Evolutionary conservation across 2,888 invertebrate genomes (phyloP).

Genomic region (Synergus itoensis): DNA sequence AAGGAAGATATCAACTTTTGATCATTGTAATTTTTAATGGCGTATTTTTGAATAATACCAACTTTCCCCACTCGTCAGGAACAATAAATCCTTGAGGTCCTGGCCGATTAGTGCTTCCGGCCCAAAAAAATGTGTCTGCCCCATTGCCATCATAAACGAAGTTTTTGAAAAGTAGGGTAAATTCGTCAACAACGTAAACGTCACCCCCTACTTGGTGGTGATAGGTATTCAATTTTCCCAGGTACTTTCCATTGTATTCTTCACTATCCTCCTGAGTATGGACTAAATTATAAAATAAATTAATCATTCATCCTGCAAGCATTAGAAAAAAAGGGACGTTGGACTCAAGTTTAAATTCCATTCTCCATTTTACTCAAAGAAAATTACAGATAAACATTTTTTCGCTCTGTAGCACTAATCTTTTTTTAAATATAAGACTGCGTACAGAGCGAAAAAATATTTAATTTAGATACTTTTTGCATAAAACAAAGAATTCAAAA

Average conservation of each 20-base stretch:
- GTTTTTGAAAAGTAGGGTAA: constrained; percentile 87
- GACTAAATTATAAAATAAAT: constrained; percentile 48
- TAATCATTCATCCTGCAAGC: background rate
- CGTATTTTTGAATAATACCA: constrained; percentile 67
- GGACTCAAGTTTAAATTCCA: no score
- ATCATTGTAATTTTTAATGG: background rate
- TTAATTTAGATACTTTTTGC: no score
- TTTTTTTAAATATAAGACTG: no score
- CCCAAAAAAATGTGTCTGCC: constrained; percentile 96
- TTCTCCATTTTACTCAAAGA: no score
- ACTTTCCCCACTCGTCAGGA: constrained; percentile 93
- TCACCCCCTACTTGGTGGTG: constrained; percentile 95
- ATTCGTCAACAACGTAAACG: constrained; percentile 93
- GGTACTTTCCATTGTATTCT: constrained; percentile 88
- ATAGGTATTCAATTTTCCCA: constrained; percentile 93
- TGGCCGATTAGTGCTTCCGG: constrained; percentile 91
- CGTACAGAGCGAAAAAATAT: no score
- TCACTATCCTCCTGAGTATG: constrained; percentile 82
- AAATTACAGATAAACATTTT: no score
- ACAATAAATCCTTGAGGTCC: constrained; percentile 95
- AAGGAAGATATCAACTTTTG: background rate
- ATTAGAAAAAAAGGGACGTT: no score
- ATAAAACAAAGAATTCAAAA: no score
- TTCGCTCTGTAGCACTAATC: no score
- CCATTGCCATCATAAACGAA: constrained; percentile 96